These are phyloP conservation scores for Clupea harengus DNA, from an alignment of 2,113 vertebrate species.

Conservation along the genomic window DNA sequence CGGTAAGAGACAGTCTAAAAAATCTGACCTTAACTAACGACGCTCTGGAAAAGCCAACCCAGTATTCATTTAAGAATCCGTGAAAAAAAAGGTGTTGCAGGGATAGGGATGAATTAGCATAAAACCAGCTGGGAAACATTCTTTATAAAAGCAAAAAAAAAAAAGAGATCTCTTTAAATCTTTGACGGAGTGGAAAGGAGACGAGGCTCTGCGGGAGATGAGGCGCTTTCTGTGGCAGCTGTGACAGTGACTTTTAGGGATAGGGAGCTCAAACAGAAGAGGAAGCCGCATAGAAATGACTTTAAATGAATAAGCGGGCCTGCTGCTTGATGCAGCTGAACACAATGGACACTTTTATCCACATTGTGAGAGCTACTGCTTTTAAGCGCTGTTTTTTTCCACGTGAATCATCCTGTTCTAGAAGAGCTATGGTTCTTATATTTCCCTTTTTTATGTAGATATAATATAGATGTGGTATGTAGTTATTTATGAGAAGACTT, in stretches of 20 bases:
- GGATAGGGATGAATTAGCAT: not conserved
- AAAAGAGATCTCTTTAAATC: not conserved
- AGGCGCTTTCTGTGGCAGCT: slow-evolving; percentile 2
- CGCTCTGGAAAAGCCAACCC: not conserved
- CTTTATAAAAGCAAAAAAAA: not conserved
- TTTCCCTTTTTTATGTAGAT: not conserved
- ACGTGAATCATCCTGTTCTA: not conserved
- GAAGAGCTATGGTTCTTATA: not conserved
- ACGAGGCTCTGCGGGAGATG: not conserved
- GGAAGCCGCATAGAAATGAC: not conserved
- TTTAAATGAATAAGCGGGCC: not conserved
- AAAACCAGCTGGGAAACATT: not conserved
- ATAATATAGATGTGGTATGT: not conserved
- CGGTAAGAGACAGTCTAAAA: not conserved
- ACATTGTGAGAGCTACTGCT: not conserved
- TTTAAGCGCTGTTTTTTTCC: not conserved
- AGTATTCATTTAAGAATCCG: not conserved
- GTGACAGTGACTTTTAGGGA: not conserved
- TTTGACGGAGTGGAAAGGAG: not conserved
- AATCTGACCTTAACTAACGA: not conserved
- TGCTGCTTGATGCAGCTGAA: not conserved
- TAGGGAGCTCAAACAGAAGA: not conserved
- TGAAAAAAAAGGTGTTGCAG: not conserved
- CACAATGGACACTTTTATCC: not conserved
- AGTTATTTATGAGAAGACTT: not conserved